phyloP scores from a whole-genome alignment of 2,797 vertebrate genomes.

The Oryzias sinensis region DNA sequence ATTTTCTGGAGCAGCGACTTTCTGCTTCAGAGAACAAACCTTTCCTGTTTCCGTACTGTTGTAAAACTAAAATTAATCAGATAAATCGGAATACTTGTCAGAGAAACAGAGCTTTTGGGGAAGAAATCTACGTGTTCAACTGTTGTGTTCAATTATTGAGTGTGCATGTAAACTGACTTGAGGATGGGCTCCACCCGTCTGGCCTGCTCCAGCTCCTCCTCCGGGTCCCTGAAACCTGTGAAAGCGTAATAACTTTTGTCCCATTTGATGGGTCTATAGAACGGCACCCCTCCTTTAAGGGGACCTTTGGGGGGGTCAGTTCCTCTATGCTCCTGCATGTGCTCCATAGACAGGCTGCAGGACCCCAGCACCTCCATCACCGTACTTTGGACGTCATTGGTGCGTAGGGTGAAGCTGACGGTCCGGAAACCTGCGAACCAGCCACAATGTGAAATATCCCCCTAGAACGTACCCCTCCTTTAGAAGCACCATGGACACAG shows the following conservation, averaged over 20 bases:
- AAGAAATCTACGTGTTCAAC: neutral
- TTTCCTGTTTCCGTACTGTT: too few species aligned
- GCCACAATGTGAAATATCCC: neutral
- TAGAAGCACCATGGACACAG: neutral
- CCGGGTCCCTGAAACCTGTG: conserved; percentile 92
- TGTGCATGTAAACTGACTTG: conserved; percentile 67
- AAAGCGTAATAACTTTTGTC: conserved; percentile 93
- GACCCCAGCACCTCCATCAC: conserved; percentile 89
- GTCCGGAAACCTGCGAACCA: conserved; percentile 85
- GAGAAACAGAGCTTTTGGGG: too few species aligned
- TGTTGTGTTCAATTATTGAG: neutral
- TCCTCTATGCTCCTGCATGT: conserved; percentile 76
- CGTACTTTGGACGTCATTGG: conserved; percentile 87
- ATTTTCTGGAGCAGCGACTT: too few species aligned
- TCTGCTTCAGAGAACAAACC: too few species aligned
- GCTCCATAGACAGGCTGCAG: conserved; percentile 89
- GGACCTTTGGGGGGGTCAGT: conserved; percentile 51
- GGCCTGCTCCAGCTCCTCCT: conserved; percentile 88
- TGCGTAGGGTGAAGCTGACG: conserved; percentile 89
- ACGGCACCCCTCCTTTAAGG: conserved; percentile 45
- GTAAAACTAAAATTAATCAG: too few species aligned
- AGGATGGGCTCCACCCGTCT: conserved; percentile 84
- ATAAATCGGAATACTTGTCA: too few species aligned
- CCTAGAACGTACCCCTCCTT: neutral
- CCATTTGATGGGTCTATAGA: conserved; percentile 92